Evolutionary conservation across 2,113 vertebrate species (phyloP), one percentile per base, ranked within the genome.

Genomic region (Cettia cetti): DNA sequence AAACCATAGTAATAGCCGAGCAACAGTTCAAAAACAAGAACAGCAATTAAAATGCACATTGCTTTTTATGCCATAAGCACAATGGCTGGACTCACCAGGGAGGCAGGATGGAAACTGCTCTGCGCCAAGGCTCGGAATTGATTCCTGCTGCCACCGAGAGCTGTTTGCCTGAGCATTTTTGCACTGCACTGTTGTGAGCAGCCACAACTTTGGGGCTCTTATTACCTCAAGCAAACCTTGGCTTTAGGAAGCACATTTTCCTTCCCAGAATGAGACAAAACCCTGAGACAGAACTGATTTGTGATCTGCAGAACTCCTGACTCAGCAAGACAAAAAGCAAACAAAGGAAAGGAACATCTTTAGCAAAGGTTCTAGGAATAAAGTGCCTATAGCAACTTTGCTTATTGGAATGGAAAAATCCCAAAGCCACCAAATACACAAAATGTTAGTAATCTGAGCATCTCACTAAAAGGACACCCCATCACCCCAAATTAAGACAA

Each of bases 21-120:
- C 69, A 93, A 49, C 75, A 85, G 84, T 22, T 95, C 75, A 82
- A 35, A 56, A 61, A 49, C 24, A 78, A 72, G 82, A 35, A 15
- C 0, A 74, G 86, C 91, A 89, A 93, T 92, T 93, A 94, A 96
- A 88, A 93, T 53, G 49, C 90, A 88, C 82, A n/a, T 86, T 84
- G 79, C 53, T 93, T 93, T 90, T 72, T 9, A 47, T 84, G 86
- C 82, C 94, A 57, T 27, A 26, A 91, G 72, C 91, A 94, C 91
- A 76, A 70, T 19, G 79, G 75, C 80, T 75, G 76, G 84, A 90
- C 91, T 94, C 94, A 92, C 91, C 79, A 42, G 90, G 95, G 90
- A 94, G 70, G 91, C 86, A 89, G 94, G 72, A 68, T 8, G 59
- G 85, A 57, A 66, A 63, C 12, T 81, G 91, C 87, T 95, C 69